Evolutionary conservation across 1,140 invertebrate genomes (phyloP).

Genomic region (Macrobrachium nipponense): DNA sequence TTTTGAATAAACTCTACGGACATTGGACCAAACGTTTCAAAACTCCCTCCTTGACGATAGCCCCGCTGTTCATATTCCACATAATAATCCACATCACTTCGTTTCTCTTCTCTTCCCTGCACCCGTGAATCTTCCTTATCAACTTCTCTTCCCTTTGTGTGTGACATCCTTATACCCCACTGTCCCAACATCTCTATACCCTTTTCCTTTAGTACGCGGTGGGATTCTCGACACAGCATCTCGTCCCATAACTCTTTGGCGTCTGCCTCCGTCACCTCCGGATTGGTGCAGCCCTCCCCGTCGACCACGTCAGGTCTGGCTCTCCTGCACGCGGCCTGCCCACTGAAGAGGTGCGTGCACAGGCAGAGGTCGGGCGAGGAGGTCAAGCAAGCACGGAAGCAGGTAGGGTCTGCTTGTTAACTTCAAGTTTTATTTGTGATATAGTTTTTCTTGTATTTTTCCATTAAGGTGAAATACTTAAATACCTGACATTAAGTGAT

Average conservation of each 20-base stretch:
- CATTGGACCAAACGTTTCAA: no score
- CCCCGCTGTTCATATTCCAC: no score
- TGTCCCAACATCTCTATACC: neutral
- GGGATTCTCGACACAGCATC: slow-evolving; percentile 37
- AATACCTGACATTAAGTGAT: no score
- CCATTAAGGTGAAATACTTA: no score
- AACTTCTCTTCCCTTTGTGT: neutral
- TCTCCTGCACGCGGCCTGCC: slow-evolving; percentile 32
- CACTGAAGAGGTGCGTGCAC: slow-evolving; percentile 47
- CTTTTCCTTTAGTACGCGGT: neutral
- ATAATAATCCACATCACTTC: neutral
- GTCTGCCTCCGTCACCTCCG: slow-evolving; percentile 24
- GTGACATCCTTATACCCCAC: neutral
- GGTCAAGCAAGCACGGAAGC: slow-evolving; percentile 53
- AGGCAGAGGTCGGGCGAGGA: slow-evolving; percentile 49
- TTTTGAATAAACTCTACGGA: no score
- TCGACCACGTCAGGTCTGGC: slow-evolving; percentile 28
- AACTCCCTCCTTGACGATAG: no score
- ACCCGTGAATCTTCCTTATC: neutral
- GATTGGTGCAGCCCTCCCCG: slow-evolving; percentile 34
- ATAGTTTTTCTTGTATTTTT: no score
- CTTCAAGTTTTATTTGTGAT: no score
- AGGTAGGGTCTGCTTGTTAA: slow-evolving; percentile 7
- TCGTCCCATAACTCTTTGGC: slow-evolving; percentile 45
- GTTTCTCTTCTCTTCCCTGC: neutral